Evolutionary conservation across 2,797 vertebrate genomes (phyloP), one percentile per base, ranked within the genome.

Genomic region (Sebastes taczanowskii): DNA sequence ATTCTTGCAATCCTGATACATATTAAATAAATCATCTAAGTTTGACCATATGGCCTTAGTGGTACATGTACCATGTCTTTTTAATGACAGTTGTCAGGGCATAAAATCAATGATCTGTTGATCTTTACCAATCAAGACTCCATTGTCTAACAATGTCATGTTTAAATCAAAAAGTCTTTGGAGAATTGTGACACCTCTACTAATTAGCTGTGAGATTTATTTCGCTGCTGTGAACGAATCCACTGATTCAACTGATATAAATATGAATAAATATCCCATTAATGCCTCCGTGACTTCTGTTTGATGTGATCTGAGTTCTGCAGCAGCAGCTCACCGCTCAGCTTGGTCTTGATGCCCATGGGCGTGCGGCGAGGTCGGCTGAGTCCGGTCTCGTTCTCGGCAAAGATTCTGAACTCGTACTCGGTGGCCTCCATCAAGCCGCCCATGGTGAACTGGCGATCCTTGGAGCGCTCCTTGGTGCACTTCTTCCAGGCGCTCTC

Each of bases 401-500:
- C 99, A 81, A 98, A 96, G 81, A 99, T 93, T 89, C 98, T 96
- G 92, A 99, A 99, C 91, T 99, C 99, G 2, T 99, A 99, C 91
- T 99, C 99, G 1, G 97, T 98, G 56, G 98, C 97, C 91, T 99
- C 99, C 90, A 98, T 96, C 88, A 99, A 93, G 30, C 98, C 98
- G 27, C 99, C 99, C 92, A 98, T 96, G 74, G 97, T 99, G 93
- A 99, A 98, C 82, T 99, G 98, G 38, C 96, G 97, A 90, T 99
- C 99, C 80, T 98, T 99, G 74, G 97, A 97, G 65, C 95, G 96
- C 38, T 99, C 98, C 79, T 99, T 99, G 90, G 93, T 98, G 93
- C 97, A 99, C 92, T 99, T 99, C 92, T 99, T 99, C 99, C 99
- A 99, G 61, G 97, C 94, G 67, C 96, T 98, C 85, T 99, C 98